These are phyloP conservation scores for Steatocranus sp. DNA, from an alignment of 2,797 vertebrate species.

Conservation along the genomic window DNA sequence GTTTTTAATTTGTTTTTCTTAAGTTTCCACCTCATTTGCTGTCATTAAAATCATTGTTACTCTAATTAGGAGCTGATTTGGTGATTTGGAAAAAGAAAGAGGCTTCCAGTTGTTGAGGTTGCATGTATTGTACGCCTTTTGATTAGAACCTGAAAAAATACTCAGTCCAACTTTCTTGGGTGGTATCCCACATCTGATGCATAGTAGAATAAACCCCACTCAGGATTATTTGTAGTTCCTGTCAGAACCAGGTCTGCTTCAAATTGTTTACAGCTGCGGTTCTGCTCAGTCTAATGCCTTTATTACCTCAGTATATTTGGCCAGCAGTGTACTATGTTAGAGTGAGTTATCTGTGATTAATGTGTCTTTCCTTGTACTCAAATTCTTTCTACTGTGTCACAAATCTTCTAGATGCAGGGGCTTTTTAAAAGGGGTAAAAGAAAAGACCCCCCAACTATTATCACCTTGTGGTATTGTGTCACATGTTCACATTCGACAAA, in stretches of 20 bases:
- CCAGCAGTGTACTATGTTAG: background rate
- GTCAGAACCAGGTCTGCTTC: background rate
- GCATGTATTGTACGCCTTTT: background rate
- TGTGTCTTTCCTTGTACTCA: background rate
- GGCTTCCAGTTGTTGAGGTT: background rate
- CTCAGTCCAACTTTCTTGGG: background rate
- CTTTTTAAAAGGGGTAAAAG: background rate
- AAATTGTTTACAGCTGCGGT: background rate
- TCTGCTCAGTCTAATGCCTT: background rate
- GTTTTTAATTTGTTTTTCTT: background rate
- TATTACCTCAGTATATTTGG: background rate
- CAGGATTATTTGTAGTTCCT: background rate
- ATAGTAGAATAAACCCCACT: background rate
- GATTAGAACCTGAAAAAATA: background rate
- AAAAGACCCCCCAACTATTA: fast-evolving
- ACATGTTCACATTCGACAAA: conserved; percentile 1
- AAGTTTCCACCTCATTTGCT: background rate
- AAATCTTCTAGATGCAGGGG: conserved; percentile 1
- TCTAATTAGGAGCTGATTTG: background rate
- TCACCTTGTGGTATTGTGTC: conserved; percentile 19
- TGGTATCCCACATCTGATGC: background rate
- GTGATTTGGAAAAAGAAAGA: fast-evolving
- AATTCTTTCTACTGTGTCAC: background rate
- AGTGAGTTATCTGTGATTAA: background rate
- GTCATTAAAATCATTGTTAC: background rate